phyloP scores from a whole-genome alignment of 2,113 vertebrate genomes.

The Channa argus region DNA sequence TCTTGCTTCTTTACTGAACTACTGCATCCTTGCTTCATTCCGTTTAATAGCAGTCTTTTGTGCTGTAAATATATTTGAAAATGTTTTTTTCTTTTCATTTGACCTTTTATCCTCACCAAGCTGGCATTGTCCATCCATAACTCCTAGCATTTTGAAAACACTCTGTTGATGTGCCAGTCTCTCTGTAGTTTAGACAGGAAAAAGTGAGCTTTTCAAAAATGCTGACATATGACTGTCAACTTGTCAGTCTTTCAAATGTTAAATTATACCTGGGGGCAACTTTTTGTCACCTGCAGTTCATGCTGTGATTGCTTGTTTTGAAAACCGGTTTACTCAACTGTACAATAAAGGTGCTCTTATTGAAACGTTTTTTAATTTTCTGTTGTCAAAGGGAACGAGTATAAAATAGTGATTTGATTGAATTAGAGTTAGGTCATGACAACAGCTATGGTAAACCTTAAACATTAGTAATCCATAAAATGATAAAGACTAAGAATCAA shows the following conservation, averaged over 20 bases:
- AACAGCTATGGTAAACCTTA: not conserved
- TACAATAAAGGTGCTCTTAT: not conserved
- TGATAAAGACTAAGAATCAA: not conserved
- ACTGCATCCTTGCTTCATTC: constrained; percentile 1
- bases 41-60: not conserved
- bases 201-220: constrained; percentile 23
- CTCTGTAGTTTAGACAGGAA: constrained; percentile 6
- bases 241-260: constrained; percentile 23
- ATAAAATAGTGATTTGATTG: constrained; percentile 10
- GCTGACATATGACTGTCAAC: constrained; percentile 33
- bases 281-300: not conserved
- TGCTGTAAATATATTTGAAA: constrained; percentile 2
- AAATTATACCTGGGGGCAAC: not conserved
- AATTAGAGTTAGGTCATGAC: not conserved
- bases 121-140: not conserved
- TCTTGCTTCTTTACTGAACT: not conserved
- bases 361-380: not conserved
- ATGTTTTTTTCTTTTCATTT: not conserved
- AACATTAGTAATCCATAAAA: not conserved
- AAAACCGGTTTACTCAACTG: not conserved
- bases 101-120: not conserved
- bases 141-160: constrained; percentile 7
- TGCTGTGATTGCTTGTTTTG: constrained; percentile 7
- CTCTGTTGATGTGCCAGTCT: constrained; percentile 3
- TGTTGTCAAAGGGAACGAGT: not conserved